These are phyloP conservation scores for Leptinotarsa defecta DNA, from an alignment of 1,140 invertebrate species.

Conservation along the genomic window DNA sequence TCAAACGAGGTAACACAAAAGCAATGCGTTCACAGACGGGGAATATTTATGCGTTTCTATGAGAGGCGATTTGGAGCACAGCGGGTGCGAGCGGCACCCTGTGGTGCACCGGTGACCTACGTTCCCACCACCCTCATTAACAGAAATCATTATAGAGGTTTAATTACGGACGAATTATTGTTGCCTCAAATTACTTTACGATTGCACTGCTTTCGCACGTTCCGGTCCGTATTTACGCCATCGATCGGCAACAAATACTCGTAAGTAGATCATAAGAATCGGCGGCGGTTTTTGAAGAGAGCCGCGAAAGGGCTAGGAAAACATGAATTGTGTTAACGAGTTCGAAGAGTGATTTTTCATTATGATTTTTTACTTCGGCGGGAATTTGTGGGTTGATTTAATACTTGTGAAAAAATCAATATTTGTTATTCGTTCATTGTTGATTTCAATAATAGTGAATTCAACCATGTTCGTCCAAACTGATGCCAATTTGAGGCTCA, in stretches of 20 bases:
- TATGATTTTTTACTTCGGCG: no score
- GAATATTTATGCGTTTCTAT: constrained; percentile 35
- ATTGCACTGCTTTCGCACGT: constrained; percentile 26
- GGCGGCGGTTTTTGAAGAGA: neutral
- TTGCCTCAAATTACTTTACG: constrained; percentile 41
- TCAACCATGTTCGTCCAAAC: no score
- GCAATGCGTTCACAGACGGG: neutral
- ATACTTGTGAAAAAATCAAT: no score
- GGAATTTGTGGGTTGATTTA: no score
- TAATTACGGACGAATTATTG: constrained; percentile 50
- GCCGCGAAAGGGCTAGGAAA: neutral
- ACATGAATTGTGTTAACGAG: neutral
- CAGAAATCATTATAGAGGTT: constrained; percentile 50
- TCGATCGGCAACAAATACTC: constrained; percentile 27
- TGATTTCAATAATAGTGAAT: no score
- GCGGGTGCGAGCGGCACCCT: constrained; percentile 42
- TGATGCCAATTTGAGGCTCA: no score
- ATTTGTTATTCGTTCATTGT: no score
- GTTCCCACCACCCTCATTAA: constrained; percentile 52
- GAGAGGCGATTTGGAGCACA: constrained; percentile 51
- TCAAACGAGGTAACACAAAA: no score
- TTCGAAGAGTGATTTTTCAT: no score
- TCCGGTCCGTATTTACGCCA: constrained; percentile 25
- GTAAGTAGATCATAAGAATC: neutral
- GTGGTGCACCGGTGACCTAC: constrained; percentile 44